These are phyloP conservation scores for Dascillus cervinus DNA, from an alignment of 2,888 invertebrate genomes.

Conservation along the genomic window DNA sequence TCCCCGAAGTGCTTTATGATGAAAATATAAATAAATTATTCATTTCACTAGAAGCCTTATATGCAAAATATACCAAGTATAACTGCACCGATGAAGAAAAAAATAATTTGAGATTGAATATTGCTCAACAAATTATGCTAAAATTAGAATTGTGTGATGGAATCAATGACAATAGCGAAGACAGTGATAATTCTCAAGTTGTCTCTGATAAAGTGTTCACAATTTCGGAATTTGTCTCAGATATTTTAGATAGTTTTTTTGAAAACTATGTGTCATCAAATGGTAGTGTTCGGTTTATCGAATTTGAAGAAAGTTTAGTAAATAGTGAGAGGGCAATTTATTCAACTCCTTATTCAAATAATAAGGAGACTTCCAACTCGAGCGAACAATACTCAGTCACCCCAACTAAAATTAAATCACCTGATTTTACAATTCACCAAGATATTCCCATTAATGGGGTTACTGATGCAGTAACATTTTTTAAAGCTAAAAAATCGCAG, in stretches of 20 bases:
- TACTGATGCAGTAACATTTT: constrained; percentile 16
- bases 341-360: constrained; percentile 17
- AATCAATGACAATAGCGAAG: constrained; percentile 1
- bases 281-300: constrained; percentile 2
- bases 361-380: background rate
- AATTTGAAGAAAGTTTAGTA: constrained; percentile 4
- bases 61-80: constrained; percentile 25
- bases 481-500: constrained; percentile 25
- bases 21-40: constrained; percentile 28
- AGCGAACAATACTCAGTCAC: background rate
- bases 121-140: constrained; percentile 24
- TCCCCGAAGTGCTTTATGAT: constrained; percentile 34
- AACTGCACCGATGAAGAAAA: constrained; percentile 25
- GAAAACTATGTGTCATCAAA: constrained; percentile 6
- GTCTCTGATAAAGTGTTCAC: constrained; percentile 33
- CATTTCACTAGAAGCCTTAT: constrained; percentile 22
- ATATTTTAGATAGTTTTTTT: constrained; percentile 35
- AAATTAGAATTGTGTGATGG: constrained; percentile 26
- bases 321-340: constrained; percentile 5
- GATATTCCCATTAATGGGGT: background rate
- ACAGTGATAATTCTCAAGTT: constrained; percentile 16
- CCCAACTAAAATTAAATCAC: background rate
- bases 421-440: background rate
- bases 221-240: constrained; percentile 35
- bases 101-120: constrained; percentile 26